A percentile compares a stretch with the other conserved stretches of the same genome.
Evolutionary conservation across 1,140 invertebrate species (phyloP).

Genomic region (Trigoniulus corallinus): DNA sequence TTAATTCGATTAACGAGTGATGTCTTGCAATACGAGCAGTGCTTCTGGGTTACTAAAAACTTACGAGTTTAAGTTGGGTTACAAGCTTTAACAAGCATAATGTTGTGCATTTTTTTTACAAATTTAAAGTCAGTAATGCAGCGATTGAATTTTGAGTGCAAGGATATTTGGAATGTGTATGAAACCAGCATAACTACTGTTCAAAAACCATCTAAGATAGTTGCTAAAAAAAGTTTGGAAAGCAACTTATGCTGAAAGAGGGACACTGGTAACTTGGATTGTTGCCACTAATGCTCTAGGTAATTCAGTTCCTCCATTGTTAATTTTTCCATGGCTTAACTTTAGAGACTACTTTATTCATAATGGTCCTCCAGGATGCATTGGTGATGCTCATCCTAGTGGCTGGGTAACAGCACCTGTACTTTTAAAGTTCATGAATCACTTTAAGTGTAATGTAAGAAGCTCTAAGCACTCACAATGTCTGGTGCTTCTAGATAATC

Average conservation of each 20-base stretch:
- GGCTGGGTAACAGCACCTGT: conserved; percentile 17
- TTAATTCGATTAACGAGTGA: no score
- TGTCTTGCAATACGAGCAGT: no score
- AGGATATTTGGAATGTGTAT: conserved; percentile 14
- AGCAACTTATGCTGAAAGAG: conserved; percentile 14
- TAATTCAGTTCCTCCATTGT: conserved; percentile 12
- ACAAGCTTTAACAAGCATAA: no score
- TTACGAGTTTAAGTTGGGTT: no score
- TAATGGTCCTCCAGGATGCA: no score
- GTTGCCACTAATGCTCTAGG: conserved; percentile 9
- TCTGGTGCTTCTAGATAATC: conserved; percentile 27
- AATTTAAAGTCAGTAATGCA: no score
- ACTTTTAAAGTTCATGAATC: conserved; percentile 21
- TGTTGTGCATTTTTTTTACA: no score
- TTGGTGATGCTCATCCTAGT: no score
- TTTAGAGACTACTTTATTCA: no score
- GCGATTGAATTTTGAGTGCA: no score
- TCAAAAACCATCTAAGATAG: conserved; percentile 18
- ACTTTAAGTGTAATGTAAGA: conserved; percentile 22
- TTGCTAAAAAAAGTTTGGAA: conserved; percentile 14
- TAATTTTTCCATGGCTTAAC: conserved; percentile 26
- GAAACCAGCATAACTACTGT: conserved; percentile 30
- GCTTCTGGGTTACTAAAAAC: no score
- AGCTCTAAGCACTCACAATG: conserved; percentile 18
- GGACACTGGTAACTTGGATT: conserved; percentile 10